Evolutionary conservation across 2,797 vertebrate genomes (phyloP).

Genomic region (Alectoris magna): DNA sequence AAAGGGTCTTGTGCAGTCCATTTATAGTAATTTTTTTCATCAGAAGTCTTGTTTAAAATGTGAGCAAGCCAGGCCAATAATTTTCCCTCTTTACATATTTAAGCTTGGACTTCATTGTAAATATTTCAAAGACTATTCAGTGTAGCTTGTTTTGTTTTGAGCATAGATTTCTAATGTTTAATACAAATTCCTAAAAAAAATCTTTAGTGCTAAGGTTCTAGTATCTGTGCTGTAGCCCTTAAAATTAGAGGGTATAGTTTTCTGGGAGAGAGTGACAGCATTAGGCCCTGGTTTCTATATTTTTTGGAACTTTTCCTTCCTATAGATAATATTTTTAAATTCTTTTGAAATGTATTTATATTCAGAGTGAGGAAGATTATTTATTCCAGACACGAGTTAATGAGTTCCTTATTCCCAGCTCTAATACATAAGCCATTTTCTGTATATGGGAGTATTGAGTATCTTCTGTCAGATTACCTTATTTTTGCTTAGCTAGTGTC

Average conservation of each 20-base stretch:
- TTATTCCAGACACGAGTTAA: conserved; percentile 33
- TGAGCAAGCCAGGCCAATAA: neutral
- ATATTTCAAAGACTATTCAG: neutral
- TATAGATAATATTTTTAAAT: conserved; percentile 33
- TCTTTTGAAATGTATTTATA: neutral
- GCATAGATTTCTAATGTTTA: neutral
- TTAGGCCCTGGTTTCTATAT: neutral
- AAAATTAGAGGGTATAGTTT: neutral
- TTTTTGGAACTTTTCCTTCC: neutral
- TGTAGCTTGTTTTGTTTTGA: neutral
- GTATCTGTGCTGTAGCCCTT: neutral
- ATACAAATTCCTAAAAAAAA: neutral
- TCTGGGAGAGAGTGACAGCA: neutral
- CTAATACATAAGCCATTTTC: neutral
- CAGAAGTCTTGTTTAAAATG: neutral
- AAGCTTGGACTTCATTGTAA: neutral
- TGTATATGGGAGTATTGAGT: neutral
- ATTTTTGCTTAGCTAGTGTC: neutral
- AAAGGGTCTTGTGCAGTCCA: neutral
- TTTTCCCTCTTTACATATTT: neutral
- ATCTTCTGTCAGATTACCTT: neutral
- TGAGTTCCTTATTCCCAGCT: conserved; percentile 15
- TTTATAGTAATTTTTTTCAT: neutral
- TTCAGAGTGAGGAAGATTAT: neutral
- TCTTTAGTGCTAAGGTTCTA: neutral